These are phyloP conservation scores for Mystacornis crossleyi DNA, from an alignment of 2,113 vertebrate genomes.

Conservation along the genomic window DNA sequence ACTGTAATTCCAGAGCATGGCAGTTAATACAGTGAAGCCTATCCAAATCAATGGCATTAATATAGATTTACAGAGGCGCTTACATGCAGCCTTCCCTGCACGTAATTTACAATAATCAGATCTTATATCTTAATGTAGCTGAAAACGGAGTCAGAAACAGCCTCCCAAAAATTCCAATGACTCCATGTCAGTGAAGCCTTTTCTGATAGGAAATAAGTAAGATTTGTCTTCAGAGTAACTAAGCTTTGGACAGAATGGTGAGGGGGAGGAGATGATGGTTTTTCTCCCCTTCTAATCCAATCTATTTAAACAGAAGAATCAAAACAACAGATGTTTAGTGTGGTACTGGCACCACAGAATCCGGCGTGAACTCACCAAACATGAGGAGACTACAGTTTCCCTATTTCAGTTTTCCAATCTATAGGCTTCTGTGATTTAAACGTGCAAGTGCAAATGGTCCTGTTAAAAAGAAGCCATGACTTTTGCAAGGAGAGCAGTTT, in stretches of 20 bases:
- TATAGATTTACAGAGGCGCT: neutral
- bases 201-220: neutral
- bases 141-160: neutral
- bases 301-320: neutral
- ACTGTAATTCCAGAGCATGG: neutral
- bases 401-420: neutral
- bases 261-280: neutral
- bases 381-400: neutral
- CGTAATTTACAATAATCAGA: neutral
- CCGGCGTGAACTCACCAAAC: neutral
- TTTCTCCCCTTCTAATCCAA: neutral
- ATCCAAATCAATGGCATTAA: neutral
- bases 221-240: neutral
- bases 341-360: neutral
- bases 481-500: neutral
- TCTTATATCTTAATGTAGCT: neutral
- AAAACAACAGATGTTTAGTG: constrained; percentile 20
- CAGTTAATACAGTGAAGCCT: neutral
- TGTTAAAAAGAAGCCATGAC: neutral
- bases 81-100: neutral
- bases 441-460: fast-evolving
- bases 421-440: neutral
- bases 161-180: neutral
- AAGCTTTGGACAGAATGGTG: neutral
- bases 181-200: neutral